These are phyloP conservation scores for Colaptes auratus DNA, from an alignment of 2,113 vertebrate species.

Conservation along the genomic window DNA sequence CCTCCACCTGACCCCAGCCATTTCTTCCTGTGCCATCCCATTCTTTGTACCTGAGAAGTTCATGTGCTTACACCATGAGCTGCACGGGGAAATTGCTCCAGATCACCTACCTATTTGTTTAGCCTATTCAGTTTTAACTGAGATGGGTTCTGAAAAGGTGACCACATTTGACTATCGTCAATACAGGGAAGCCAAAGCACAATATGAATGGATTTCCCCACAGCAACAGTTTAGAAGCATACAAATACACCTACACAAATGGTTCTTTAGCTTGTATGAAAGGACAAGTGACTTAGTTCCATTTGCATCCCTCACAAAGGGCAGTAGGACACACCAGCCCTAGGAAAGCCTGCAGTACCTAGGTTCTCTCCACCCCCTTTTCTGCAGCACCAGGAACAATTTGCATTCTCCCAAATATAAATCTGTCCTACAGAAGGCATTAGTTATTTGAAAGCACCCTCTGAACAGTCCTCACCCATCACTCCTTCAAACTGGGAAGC, in stretches of 20 bases:
- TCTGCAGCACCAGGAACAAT: background rate
- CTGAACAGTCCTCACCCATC: background rate
- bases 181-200: background rate
- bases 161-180: background rate
- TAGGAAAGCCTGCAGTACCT: accelerated
- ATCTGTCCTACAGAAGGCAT: background rate
- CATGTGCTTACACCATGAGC: background rate
- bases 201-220: background rate
- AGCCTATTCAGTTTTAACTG: background rate
- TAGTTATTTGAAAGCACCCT: background rate
- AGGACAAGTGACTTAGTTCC: background rate
- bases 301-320: background rate
- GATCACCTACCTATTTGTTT: background rate
- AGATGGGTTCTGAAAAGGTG: background rate
- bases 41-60: background rate
- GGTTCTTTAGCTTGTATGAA: background rate
- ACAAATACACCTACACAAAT: background rate
- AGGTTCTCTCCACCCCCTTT: background rate
- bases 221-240: background rate
- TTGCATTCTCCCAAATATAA: background rate
- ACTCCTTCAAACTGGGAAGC: background rate
- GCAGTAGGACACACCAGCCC: background rate
- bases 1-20: background rate
- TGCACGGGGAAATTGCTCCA: background rate
- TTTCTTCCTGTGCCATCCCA: background rate